phyloP scores from a whole-genome alignment of 2,113 vertebrate species.

The Delphinapterus leucas region DNA sequence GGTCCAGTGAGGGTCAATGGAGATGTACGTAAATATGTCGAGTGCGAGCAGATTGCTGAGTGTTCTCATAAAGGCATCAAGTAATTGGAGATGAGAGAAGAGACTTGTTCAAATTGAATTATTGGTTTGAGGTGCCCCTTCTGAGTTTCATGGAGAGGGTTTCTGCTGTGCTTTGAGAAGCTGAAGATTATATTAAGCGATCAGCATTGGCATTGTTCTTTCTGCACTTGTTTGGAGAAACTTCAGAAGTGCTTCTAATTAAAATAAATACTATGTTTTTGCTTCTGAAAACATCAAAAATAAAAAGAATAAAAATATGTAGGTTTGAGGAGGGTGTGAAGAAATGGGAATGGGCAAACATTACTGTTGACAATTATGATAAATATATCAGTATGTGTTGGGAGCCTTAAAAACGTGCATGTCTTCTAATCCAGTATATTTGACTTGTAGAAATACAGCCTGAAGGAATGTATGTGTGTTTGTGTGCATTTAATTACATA shows the following conservation, averaged over 20 bases:
- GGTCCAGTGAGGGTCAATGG: not conserved
- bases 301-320: not conserved
- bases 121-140: not conserved
- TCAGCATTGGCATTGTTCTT: not conserved
- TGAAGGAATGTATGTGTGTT: not conserved
- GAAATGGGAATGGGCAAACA: not conserved
- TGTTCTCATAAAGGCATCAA: not conserved
- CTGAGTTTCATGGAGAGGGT: not conserved
- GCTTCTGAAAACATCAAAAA: not conserved
- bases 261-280: constrained; percentile 27
- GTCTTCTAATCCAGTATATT: not conserved
- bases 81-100: not conserved
- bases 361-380: not conserved
- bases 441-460: not conserved
- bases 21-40: not conserved
- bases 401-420: not conserved
- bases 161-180: not conserved
- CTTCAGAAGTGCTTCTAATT: not conserved
- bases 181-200: not conserved
- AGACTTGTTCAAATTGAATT: not conserved
- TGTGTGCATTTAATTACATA: not conserved
- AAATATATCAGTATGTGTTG: not conserved
- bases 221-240: constrained; percentile 16
- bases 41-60: not conserved
- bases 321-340: not conserved